Percentiles rank a stretch among this genome's conserved stretches.
phyloP scores from a whole-genome alignment of 1,140 invertebrate species.

The Bactericera cockerelli region DNA sequence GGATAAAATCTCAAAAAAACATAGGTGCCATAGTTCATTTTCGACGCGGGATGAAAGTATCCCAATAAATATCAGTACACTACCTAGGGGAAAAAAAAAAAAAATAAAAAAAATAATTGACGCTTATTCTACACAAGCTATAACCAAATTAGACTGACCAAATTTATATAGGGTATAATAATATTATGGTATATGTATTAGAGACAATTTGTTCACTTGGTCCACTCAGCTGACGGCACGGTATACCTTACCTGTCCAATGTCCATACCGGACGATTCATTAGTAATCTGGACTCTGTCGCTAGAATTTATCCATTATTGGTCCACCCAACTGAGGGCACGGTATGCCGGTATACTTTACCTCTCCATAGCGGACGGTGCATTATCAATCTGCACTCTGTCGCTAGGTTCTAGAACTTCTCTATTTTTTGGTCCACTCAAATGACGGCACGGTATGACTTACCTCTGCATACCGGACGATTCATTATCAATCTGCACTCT shows the following conservation, averaged over 20 bases:
- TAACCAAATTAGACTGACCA: too few species aligned
- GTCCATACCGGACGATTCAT: constrained; percentile 60
- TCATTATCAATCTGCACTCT: constrained; percentile 68
- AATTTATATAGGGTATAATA: too few species aligned
- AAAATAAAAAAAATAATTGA: too few species aligned
- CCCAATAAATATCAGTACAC: too few species aligned
- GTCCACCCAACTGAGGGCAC: too few species aligned
- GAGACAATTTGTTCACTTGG: too few species aligned
- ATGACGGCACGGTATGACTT: neutral
- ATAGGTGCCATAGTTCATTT: too few species aligned
- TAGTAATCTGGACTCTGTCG: constrained; percentile 63
- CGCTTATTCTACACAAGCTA: neutral
- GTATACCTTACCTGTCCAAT: constrained; percentile 39
- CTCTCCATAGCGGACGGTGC: constrained; percentile 65
- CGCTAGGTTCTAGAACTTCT: constrained; percentile 57
- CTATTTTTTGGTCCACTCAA: constrained; percentile 38
- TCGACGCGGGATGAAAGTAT: too few species aligned
- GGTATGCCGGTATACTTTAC: neutral
- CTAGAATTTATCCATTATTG: constrained; percentile 51
- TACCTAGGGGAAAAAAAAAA: too few species aligned
- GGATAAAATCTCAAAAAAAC: too few species aligned
- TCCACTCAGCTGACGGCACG: too few species aligned
- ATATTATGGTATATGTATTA: too few species aligned
- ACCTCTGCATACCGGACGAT: constrained; percentile 55
- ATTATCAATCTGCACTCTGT: constrained; percentile 62